These are phyloP conservation scores for Saccostrea cuccullata DNA, from an alignment of 1,140 invertebrate species.

Conservation along the genomic window DNA sequence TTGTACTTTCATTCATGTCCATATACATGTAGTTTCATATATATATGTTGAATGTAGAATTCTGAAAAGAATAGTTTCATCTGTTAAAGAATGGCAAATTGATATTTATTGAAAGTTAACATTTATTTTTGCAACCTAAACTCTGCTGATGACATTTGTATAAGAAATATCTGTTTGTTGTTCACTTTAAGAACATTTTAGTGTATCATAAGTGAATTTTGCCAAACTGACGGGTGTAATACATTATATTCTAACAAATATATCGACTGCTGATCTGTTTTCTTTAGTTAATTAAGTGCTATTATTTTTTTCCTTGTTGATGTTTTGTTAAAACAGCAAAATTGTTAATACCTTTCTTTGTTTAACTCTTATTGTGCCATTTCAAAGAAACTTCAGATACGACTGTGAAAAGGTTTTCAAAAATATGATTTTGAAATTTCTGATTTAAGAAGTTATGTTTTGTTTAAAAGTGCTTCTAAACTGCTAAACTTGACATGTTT, in stretches of 20 bases:
- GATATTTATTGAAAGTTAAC: background rate
- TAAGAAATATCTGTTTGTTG: background rate
- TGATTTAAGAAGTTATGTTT: background rate
- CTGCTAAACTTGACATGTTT: background rate
- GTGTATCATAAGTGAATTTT: background rate
- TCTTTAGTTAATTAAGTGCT: background rate
- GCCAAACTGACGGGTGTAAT: constrained; percentile 1
- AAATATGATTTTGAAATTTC: background rate
- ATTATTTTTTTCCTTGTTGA: constrained; percentile 8
- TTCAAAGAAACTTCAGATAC: background rate
- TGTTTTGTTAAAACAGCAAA: constrained; percentile 1
- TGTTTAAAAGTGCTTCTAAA: constrained; percentile 13
- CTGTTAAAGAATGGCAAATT: constrained; percentile 23
- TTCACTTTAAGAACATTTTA: background rate
- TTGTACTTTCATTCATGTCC: background rate
- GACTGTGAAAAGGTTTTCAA: background rate
- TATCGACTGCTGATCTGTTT: background rate
- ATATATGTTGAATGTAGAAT: background rate
- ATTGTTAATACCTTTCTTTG: background rate
- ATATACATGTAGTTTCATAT: background rate
- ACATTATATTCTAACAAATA: background rate
- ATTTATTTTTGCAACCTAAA: background rate
- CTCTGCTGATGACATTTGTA: background rate
- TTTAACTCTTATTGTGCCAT: background rate
- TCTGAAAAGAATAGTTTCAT: background rate